Evolutionary conservation across 2,888 invertebrate species (phyloP), one percentile per base, ranked within the genome.

Genomic region (Phanerotoma sp.): DNA sequence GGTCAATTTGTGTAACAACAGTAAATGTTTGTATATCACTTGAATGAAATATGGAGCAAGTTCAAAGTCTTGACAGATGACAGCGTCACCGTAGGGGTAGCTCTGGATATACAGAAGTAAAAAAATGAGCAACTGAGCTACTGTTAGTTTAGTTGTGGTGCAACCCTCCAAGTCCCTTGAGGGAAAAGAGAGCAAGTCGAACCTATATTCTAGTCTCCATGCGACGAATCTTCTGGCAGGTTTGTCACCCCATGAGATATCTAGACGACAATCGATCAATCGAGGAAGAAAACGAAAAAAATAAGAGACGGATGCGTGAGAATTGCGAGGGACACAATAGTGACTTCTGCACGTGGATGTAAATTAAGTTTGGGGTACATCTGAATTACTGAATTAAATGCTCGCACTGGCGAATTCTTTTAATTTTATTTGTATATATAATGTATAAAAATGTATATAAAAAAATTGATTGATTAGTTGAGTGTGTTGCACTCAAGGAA

Each of bases 41-140:
- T 55, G 63, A 61, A 67, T 68, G 66, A 71, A 69, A 68, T 67
- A 69, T 66, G 71, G 65, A 64, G 56, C 58, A 67, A 69, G 68
- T 69, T 66, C 65, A 68, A 66, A 66, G 62, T 67, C 66, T 64
- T 65, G 53, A 51, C 54, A 44, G 58, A 62, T 47, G 54, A 59
- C 56, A 54, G 58, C 40, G 57, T 42, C 48, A 28, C 16, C 41
- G 41, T 51, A 60, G 57, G 63, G 50, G 56, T 37, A 38, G 51
- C 51, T 51, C 51, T 59, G 28, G 49, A 56, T 55, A 49, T 41
- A 56, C 49, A 52, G 55, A 63, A 57, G 51, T n/a, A 51, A 58
- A 52, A 51, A 60, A 52, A 25, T 42, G 33, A 30, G 53, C 54
- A 56, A 51, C 53, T 53, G 50, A 49, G 35, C 37, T 47, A 22